Percentiles rank a stretch among this genome's conserved stretches.
Conservation (phyloP, 2,797 vertebrate species). For the Brachyalestes nurse region DNA sequence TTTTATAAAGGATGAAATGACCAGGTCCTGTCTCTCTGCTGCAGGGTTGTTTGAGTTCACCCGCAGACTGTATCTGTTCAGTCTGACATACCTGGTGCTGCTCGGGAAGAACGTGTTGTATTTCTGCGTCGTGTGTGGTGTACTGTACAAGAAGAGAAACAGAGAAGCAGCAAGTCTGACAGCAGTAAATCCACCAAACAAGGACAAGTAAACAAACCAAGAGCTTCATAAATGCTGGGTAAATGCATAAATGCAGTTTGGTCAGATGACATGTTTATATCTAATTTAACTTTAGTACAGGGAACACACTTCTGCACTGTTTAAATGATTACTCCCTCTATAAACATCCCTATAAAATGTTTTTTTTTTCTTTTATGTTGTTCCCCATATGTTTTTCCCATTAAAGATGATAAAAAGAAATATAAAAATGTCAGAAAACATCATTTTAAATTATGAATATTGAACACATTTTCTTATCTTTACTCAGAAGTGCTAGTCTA, state of each 20-base stretch:
- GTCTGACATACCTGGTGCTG: constrained; percentile 49
- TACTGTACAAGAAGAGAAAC: constrained; percentile 39
- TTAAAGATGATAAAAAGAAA: too few species aligned
- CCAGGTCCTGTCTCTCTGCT: not conserved
- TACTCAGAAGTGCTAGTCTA: not conserved
- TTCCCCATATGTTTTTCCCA: too few species aligned
- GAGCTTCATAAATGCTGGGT: not conserved
- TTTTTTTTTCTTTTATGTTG: too few species aligned
- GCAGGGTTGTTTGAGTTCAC: constrained; percentile 22
- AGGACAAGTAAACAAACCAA: not conserved
- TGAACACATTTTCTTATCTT: too few species aligned
- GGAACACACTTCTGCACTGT: too few species aligned
- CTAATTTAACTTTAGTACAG: too few species aligned
- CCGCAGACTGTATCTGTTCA: constrained; percentile 36
- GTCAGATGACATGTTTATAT: too few species aligned
- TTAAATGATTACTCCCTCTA: too few species aligned
- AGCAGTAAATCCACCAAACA: not conserved
- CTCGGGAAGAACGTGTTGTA: constrained; percentile 56
- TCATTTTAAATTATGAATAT: too few species aligned
- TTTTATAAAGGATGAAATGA: too few species aligned
- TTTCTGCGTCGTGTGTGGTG: constrained; percentile 38
- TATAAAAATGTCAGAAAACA: too few species aligned
- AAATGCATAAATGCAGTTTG: not conserved
- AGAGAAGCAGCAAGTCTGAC: constrained; percentile 14
- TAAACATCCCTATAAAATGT: too few species aligned